Evolutionary conservation across 1,140 invertebrate genomes (phyloP).

Genomic region (Rhyzopertha dominica): DNA sequence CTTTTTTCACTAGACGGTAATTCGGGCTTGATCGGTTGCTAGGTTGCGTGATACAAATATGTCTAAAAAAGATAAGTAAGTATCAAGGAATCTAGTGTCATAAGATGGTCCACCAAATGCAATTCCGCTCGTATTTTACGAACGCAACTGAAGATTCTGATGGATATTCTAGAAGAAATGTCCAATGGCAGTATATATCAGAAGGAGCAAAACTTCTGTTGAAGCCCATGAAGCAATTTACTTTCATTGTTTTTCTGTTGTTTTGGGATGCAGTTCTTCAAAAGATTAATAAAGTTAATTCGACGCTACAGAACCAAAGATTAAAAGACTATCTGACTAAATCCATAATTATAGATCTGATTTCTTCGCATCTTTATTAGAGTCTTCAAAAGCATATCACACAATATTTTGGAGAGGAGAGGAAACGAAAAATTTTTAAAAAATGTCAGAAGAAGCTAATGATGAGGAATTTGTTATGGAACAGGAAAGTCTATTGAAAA

Average conservation of each 20-base stretch:
- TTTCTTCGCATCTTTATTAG: background rate
- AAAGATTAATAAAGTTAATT: no score
- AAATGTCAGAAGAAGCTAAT: slow-evolving; percentile 1
- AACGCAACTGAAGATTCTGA: background rate
- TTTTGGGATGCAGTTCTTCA: no score
- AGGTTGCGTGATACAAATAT: no score
- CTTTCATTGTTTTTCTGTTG: slow-evolving; percentile 5
- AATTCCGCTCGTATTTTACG: slow-evolving; percentile 1
- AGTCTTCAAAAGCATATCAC: background rate
- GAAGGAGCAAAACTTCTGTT: slow-evolving; percentile 2
- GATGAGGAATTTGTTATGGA: background rate
- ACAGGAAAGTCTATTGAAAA: background rate
- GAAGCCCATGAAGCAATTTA: slow-evolving; percentile 2
- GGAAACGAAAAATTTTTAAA: background rate
- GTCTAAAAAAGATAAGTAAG: no score
- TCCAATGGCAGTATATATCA: slow-evolving; percentile 3
- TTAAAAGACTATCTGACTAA: no score
- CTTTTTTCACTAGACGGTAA: no score
- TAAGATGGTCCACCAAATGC: slow-evolving; percentile 6
- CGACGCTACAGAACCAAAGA: no score
- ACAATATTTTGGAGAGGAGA: background rate
- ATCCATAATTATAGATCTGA: slow-evolving; percentile 5
- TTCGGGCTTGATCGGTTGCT: no score
- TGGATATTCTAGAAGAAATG: slow-evolving; percentile 2
- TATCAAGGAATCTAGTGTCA: slow-evolving; percentile 4